Evolutionary conservation across 2,113 vertebrate species (phyloP), one percentile per base, ranked within the genome.

Genomic region (Conger conger): DNA sequence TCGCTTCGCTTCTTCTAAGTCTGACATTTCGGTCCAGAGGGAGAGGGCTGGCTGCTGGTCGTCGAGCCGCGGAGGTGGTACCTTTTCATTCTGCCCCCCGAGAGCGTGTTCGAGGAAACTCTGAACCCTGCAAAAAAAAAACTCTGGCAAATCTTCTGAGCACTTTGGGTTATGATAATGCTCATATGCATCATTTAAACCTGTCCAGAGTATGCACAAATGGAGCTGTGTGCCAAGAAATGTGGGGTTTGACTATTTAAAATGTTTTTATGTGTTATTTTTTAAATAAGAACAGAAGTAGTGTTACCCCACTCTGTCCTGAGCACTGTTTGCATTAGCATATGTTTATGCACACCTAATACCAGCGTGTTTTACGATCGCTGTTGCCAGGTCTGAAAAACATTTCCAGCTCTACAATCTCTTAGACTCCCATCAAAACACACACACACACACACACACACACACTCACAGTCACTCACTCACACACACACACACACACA

Each of bases 331-430:
- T 88, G 35, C 86, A 86, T 84, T 13, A 0, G 63, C 81, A 18
- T 33, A 11, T 85, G 81, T 86, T 84, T 54, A 45, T 81, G 83
- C 81, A 45, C 88, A 83, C 76, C 1, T 13, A 50, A 50, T 50
- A 1, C 45, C 45, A 9, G 45, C 45, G 6, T 13, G 0, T 50
- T 50, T 50, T 50, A 50, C 45, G 15, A 50, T 50, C 45, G 15
- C 9, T 50, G 45, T 50, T 50, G 45, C 45, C 45, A 50, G 45
- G 45, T 50, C 8, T 13, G 45, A 15, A 50, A 50, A 50, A 50
- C 15, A 50, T 50, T 50, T 50, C 45, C 45, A 50, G 45, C 45
- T 9, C 45, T 11, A 50, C 45, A 13, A 13, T 13, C 45, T 50
- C 7, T 50, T 50, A 50, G 15, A 50, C n/a, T n/a, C n/a, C n/a